Evolutionary conservation across 2,113 vertebrate genomes (phyloP).

Genomic region (Microcebus lehilahytsara): DNA sequence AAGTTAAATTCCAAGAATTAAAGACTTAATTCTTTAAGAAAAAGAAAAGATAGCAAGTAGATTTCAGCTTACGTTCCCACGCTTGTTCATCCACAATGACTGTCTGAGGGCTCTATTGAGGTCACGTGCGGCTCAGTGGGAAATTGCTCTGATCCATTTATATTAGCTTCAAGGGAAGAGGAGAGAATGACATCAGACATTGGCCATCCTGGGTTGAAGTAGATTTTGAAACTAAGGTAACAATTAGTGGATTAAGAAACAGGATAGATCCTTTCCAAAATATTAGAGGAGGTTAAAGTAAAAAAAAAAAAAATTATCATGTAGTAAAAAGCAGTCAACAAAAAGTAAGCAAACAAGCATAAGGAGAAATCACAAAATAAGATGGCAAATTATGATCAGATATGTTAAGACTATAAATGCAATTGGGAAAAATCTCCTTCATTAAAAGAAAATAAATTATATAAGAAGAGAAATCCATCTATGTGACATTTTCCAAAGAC

Average conservation of each 20-base stretch:
- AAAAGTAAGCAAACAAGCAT: neutral
- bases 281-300: neutral
- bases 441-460: neutral
- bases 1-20: too few species aligned
- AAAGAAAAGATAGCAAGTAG: neutral
- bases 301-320: neutral
- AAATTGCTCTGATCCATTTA: neutral
- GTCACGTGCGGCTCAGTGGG: neutral
- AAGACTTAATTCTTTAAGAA: neutral
- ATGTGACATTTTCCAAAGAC: neutral
- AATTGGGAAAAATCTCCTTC: neutral
- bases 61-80: neutral
- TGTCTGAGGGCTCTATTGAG: neutral
- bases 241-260: neutral
- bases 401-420: neutral
- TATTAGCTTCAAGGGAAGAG: neutral
- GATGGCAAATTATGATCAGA: neutral
- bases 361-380: neutral
- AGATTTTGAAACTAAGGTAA: constrained; percentile 21
- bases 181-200: neutral
- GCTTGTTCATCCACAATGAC: neutral
- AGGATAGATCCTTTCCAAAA: constrained; percentile 5
- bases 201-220: neutral
- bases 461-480: neutral
- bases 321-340: neutral